Conservation (phyloP, 2,797 vertebrate genomes). For the Staurois parvus region DNA sequence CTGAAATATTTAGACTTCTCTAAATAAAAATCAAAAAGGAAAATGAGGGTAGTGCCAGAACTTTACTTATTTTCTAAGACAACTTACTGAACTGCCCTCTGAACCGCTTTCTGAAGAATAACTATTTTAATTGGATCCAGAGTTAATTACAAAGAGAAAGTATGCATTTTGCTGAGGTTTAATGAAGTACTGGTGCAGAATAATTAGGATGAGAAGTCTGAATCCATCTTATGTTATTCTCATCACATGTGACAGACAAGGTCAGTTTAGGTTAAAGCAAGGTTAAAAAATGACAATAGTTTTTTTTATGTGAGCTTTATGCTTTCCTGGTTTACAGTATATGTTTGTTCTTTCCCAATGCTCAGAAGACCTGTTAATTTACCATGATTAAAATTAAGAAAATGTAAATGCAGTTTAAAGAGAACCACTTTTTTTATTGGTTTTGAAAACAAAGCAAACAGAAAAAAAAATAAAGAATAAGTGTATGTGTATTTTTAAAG, state of each 20-base stretch:
- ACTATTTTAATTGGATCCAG: constrained; percentile 52
- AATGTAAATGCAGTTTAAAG: no score
- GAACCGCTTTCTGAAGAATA: constrained; percentile 37
- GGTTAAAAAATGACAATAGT: not conserved
- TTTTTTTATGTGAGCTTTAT: not conserved
- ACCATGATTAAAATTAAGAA: no score
- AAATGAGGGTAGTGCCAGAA: not conserved
- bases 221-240: constrained; percentile 20
- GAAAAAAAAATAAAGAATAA: no score
- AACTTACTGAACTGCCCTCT: constrained; percentile 39
- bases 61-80: constrained; percentile 32
- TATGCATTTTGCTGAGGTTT: constrained; percentile 44
- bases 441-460: no score
- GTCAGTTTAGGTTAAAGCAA: constrained; percentile 32
- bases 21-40: not conserved
- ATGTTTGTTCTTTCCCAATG: no score
- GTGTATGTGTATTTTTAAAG: no score
- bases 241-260: constrained; percentile 16
- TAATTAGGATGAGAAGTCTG: constrained; percentile 47
- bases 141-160: constrained; percentile 57
- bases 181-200: constrained; percentile 55
- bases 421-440: no score
- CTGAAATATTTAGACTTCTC: not conserved
- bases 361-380: no score
- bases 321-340: no score